phyloP scores from a whole-genome alignment of 2,113 vertebrate species.

The Pipra filicauda region DNA sequence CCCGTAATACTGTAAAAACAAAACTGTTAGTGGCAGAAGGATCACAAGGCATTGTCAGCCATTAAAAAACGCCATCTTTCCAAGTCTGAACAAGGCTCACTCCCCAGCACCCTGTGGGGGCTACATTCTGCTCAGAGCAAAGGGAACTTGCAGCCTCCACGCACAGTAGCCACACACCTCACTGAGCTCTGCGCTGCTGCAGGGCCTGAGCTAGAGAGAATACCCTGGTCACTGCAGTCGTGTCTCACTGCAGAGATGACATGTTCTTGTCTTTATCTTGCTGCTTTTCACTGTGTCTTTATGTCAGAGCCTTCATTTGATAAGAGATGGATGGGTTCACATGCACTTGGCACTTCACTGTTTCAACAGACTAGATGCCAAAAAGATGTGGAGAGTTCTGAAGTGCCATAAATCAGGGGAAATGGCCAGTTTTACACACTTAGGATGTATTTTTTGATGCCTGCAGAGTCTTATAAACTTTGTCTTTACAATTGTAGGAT shows the following conservation, averaged over 20 bases:
- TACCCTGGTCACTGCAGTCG: not conserved
- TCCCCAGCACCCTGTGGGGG: fast-evolving
- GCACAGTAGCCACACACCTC: fast-evolving
- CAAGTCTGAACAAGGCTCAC: not conserved
- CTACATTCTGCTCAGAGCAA: not conserved
- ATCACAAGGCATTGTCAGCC: not conserved
- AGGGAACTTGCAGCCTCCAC: not conserved
- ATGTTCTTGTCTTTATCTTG: not conserved
- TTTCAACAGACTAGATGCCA: not conserved
- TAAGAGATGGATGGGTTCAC: not conserved
- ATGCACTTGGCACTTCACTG: not conserved
- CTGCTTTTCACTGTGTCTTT: not conserved
- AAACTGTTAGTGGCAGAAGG: not conserved
- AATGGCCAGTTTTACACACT: not conserved
- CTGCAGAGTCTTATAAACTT: not conserved
- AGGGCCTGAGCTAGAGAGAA: not conserved
- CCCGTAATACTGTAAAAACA: conserved; percentile 81
- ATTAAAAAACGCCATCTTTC: not conserved
- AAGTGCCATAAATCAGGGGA: not conserved
- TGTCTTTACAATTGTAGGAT: not conserved
- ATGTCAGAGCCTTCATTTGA: not conserved
- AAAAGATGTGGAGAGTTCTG: not conserved
- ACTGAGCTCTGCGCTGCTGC: not conserved
- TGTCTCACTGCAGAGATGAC: not conserved
- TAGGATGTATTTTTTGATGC: not conserved